Conservation (phyloP, 2,113 vertebrate species). For the Felis chaus region DNA sequence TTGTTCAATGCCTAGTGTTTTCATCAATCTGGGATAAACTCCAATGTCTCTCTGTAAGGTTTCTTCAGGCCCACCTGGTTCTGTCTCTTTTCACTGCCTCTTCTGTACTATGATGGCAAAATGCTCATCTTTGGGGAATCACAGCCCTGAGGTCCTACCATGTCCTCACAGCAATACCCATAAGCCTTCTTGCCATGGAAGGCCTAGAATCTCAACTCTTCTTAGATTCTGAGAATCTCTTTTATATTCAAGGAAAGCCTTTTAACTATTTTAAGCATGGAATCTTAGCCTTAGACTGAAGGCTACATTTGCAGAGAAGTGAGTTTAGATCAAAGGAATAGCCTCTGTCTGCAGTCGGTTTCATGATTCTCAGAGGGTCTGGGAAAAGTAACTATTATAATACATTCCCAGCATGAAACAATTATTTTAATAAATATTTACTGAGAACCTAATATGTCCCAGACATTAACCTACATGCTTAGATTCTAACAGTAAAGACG, state of each 20-base stretch:
- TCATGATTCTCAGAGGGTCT: background rate
- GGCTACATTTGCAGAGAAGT: background rate
- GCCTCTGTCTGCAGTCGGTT: background rate
- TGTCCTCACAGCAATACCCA: too few species aligned
- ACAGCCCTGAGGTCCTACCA: background rate
- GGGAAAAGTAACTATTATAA: background rate
- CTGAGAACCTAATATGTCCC: background rate
- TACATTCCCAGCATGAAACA: background rate
- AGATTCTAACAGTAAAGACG: background rate
- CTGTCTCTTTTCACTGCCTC: background rate
- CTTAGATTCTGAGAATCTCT: background rate
- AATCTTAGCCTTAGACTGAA: background rate
- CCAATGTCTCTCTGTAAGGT: background rate
- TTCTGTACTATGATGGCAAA: too few species aligned
- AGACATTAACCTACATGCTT: background rate
- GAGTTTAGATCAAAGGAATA: background rate
- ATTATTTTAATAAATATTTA: background rate
- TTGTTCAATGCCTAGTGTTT: background rate
- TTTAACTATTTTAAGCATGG: background rate
- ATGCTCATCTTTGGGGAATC: rapidly evolving
- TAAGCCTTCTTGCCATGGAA: background rate
- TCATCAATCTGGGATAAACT: too few species aligned
- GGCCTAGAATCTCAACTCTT: background rate
- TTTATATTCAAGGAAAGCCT: background rate
- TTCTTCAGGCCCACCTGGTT: background rate